These are phyloP conservation scores for Mantis religiosa DNA, from an alignment of 2,888 invertebrate genomes.

Conservation along the genomic window DNA sequence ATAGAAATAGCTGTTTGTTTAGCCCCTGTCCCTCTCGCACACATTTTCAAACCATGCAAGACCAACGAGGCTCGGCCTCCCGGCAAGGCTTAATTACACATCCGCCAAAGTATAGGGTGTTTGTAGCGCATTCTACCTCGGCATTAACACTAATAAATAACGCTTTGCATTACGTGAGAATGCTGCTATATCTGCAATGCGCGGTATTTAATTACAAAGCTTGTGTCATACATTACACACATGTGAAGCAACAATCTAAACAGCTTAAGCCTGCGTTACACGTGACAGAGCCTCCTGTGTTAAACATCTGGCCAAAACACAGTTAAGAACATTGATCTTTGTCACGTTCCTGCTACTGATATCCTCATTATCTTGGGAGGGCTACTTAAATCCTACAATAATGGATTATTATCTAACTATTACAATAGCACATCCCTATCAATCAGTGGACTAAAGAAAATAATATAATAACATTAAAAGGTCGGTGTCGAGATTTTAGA, in stretches of 20 bases:
- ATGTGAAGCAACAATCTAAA: neutral
- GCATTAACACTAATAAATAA: neutral
- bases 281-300: neutral
- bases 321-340: too few species aligned
- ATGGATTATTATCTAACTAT: too few species aligned
- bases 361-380: too few species aligned
- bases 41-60: neutral
- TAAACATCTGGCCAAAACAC: neutral
- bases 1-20: neutral
- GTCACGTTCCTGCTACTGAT: too few species aligned
- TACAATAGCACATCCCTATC: too few species aligned
- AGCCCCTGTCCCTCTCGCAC: neutral
- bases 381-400: too few species aligned
- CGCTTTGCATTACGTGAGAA: neutral
- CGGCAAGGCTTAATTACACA: neutral
- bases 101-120: neutral
- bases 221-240: neutral
- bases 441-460: too few species aligned
- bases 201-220: neutral
- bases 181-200: neutral
- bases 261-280: neutral
- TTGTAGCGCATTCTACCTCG: neutral
- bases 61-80: too few species aligned
- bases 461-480: too few species aligned
- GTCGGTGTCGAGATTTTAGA: too few species aligned